Percentiles rank a stretch among this genome's conserved stretches.
Evolutionary conservation across 2,113 vertebrate species (phyloP).

Genomic region (Arizona elegans): DNA sequence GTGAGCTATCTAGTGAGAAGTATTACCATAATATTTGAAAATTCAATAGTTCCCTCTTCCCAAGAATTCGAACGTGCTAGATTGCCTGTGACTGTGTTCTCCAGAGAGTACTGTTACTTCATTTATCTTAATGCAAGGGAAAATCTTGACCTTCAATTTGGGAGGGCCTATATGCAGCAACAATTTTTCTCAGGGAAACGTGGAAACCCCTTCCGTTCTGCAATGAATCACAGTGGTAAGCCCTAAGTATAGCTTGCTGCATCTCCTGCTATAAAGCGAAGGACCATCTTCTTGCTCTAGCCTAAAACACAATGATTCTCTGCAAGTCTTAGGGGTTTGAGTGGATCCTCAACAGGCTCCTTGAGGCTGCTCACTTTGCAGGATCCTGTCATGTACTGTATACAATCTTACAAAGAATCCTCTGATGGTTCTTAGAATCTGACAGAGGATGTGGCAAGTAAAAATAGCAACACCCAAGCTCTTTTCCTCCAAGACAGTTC

Average conservation of each 20-base stretch:
- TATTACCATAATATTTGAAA: neutral
- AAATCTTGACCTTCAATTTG: conserved; percentile 8
- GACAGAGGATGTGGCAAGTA: conserved; percentile 77
- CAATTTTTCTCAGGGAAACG: neutral
- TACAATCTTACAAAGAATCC: conserved; percentile 69
- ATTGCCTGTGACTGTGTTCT: neutral
- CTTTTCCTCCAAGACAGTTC: conserved; percentile 34
- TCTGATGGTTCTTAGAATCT: conserved; percentile 72
- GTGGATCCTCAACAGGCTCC: neutral
- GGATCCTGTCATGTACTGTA: conserved; percentile 24
- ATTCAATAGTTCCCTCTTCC: neutral
- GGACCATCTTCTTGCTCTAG: neutral
- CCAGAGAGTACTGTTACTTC: neutral
- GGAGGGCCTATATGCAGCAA: neutral
- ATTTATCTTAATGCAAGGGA: neutral
- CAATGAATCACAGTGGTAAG: neutral
- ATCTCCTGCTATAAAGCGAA: neutral
- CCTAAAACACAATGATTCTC: accelerated
- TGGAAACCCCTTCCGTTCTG: conserved; percentile 36
- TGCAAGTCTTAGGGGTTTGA: neutral
- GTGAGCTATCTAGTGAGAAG: neutral
- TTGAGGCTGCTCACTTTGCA: neutral
- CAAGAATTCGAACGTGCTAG: neutral
- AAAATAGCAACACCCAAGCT: conserved; percentile 62
- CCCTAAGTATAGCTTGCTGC: neutral